A percentile compares a stretch with the other conserved stretches of the same genome.
Evolutionary conservation across 2,113 vertebrate species (phyloP).

Genomic region (Leptocoma aspasia): DNA sequence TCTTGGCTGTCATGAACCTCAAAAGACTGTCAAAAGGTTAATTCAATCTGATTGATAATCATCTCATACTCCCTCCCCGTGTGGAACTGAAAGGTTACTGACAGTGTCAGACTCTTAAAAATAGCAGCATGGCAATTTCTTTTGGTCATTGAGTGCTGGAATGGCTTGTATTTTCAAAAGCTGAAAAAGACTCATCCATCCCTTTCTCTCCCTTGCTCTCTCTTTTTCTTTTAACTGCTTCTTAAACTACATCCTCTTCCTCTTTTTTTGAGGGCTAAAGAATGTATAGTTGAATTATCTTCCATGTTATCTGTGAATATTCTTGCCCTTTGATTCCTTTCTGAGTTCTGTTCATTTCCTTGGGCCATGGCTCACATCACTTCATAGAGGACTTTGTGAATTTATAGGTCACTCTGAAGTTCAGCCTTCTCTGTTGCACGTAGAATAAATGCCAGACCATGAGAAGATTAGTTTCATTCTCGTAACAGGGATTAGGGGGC

Average conservation of each 20-base stretch:
- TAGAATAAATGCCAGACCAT: not conserved
- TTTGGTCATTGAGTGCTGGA: not conserved
- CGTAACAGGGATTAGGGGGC: not conserved
- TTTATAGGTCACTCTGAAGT: not conserved
- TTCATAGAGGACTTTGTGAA: not conserved
- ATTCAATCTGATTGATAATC: not conserved
- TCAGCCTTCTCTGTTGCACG: not conserved
- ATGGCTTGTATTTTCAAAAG: not conserved
- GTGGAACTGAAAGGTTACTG: not conserved
- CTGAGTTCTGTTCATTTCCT: not conserved
- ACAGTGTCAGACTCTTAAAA: not conserved
- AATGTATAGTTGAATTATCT: not conserved
- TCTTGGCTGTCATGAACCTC: not conserved
- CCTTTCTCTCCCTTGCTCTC: not conserved
- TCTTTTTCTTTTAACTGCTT: not conserved
- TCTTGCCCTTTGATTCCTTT: not conserved
- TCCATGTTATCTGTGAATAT: not conserved
- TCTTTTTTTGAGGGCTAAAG: not conserved
- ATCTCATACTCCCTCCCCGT: not conserved
- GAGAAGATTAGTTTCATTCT: not conserved
- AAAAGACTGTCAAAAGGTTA: not conserved
- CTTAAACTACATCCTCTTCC: not conserved
- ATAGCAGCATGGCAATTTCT: not conserved
- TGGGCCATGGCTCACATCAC: not conserved
- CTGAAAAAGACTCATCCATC: not conserved